Evolutionary conservation across 2,888 invertebrate genomes (phyloP).

Genomic region (Stomorhina lunata): DNA sequence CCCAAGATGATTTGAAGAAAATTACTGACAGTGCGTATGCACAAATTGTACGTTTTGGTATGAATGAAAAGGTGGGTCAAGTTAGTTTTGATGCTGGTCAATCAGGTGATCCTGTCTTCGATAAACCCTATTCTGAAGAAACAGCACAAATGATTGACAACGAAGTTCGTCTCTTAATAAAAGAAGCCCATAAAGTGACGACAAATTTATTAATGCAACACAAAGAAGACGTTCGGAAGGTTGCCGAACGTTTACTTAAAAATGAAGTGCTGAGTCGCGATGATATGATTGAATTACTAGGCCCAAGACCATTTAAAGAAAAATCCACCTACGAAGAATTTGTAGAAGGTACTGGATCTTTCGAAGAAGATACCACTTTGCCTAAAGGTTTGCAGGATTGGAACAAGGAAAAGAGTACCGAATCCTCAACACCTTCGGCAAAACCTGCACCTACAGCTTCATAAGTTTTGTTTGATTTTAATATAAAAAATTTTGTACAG

Average conservation of each 20-base stretch:
- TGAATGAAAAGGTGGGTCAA: conserved; percentile 98
- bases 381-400: conserved; percentile 97
- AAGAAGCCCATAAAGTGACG: conserved; percentile 90
- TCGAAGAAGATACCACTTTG: conserved; percentile 96
- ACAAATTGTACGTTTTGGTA: conserved; percentile 98
- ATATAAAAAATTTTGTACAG: too few species aligned
- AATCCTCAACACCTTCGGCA: conserved; percentile 65
- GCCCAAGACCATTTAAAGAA: conserved; percentile 96
- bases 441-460: conserved; percentile 72
- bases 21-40: conserved; percentile 99
- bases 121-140: conserved; percentile 98
- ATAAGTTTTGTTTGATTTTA: too few species aligned
- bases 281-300: conserved; percentile 98
- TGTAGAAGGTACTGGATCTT: conserved; percentile 98
- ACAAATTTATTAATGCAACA: conserved; percentile 88
- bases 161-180: conserved; percentile 91
- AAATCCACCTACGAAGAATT: conserved; percentile 99
- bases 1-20: conserved; percentile 98
- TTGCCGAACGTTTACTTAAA: conserved; percentile 92
- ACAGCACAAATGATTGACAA: conserved; percentile 97
- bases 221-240: conserved; percentile 92
- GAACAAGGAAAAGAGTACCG: conserved; percentile 86
- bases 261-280: conserved; percentile 97
- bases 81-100: conserved; percentile 97
- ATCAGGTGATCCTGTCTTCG: conserved; percentile 94